phyloP scores from a whole-genome alignment of 2,888 invertebrate genomes.

The Yponomeuta cagnagella region DNA sequence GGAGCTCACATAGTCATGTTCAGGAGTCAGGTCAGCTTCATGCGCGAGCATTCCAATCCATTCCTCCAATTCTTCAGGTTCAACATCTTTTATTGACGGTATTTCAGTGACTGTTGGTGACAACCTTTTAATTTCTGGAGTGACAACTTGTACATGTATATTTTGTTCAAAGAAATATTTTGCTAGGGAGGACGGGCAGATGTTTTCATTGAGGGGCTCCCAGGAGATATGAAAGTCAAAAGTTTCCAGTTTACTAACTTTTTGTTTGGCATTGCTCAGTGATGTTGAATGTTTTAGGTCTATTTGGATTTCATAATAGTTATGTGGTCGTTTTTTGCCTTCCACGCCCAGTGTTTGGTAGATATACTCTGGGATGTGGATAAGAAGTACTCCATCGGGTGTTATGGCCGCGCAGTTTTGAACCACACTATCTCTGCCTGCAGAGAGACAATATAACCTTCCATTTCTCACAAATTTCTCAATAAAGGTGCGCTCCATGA shows the following conservation, averaged over 20 bases:
- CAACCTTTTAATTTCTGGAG: constrained; percentile 31
- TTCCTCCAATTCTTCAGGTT: constrained; percentile 54
- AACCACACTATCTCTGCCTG: constrained; percentile 47
- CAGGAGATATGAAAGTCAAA: constrained; percentile 50
- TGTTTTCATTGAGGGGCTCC: constrained; percentile 46
- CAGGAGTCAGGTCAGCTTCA: constrained; percentile 37
- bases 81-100: constrained; percentile 45
- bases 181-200: constrained; percentile 63
- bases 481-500: constrained; percentile 48
- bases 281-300: constrained; percentile 40
- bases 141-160: constrained; percentile 35
- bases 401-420: constrained; percentile 55
- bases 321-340: constrained; percentile 47
- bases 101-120: constrained; percentile 43
- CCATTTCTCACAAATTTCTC: constrained; percentile 56
- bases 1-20: constrained; percentile 50
- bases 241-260: constrained; percentile 40
- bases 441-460: constrained; percentile 45
- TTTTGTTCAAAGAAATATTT: constrained; percentile 54
- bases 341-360: constrained; percentile 62
- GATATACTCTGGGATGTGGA: constrained; percentile 47
- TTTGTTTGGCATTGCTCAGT: constrained; percentile 33
- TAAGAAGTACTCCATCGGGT: constrained; percentile 49
- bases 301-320: constrained; percentile 50
- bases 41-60: constrained; percentile 60